Evolutionary conservation across 2,888 invertebrate species (phyloP).

Genomic region (Dryococelus australis): DNA sequence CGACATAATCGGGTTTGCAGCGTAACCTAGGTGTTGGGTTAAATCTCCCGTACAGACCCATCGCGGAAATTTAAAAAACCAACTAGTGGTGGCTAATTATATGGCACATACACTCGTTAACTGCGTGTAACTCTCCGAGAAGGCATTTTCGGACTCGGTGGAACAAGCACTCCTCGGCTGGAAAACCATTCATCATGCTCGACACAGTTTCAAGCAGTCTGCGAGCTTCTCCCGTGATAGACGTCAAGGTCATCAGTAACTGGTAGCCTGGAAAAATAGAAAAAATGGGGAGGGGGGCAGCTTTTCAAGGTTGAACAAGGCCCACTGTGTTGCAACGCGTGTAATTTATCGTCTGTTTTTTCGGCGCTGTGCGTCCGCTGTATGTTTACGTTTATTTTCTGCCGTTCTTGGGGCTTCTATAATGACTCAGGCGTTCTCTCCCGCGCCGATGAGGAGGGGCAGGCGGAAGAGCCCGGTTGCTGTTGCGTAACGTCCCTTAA

Average conservation of each 20-base stretch:
- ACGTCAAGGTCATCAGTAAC: background rate
- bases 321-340: background rate
- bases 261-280: background rate
- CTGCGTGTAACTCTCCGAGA: too few species aligned
- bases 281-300: background rate
- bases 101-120: too few species aligned
- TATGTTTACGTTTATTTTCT: background rate
- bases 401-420: background rate
- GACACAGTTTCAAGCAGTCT: background rate
- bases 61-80: too few species aligned
- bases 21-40: too few species aligned
- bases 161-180: background rate
- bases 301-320: background rate
- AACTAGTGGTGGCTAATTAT: too few species aligned
- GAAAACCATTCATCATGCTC: background rate
- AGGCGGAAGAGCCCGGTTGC: too few species aligned
- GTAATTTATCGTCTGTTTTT: slow-evolving; percentile 1
- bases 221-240: background rate
- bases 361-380: background rate
- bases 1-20: too few species aligned
- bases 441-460: background rate
- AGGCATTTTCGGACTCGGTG: too few species aligned
- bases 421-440: background rate
- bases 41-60: too few species aligned
- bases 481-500: background rate